Conservation (phyloP, 2,113 vertebrate genomes). For the Barbus barbus region DNA sequence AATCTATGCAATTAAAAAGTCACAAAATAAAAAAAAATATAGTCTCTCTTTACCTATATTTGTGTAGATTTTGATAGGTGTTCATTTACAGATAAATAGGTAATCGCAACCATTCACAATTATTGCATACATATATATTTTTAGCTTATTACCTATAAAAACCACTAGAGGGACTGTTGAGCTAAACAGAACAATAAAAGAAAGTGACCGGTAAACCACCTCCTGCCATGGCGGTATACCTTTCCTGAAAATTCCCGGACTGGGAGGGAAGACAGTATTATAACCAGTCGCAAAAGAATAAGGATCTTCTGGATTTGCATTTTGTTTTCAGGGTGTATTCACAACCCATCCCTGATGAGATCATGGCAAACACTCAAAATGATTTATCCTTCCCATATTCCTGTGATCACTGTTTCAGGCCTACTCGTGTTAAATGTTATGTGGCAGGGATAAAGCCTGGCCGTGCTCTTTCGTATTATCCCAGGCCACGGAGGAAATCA, state of each 20-base stretch:
- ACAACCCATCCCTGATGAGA: conserved; percentile 24
- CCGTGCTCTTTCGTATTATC: background rate
- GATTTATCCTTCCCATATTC: background rate
- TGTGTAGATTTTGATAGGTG: background rate
- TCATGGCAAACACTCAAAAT: conserved; percentile 10
- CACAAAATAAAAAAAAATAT: background rate
- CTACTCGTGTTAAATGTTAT: background rate
- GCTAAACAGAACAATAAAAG: background rate
- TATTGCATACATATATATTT: background rate
- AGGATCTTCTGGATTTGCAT: background rate
- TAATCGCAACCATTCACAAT: background rate
- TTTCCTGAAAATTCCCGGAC: background rate
- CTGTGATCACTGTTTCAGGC: background rate
- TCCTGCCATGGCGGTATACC: background rate
- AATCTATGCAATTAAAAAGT: too few species aligned
- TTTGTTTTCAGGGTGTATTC: background rate
- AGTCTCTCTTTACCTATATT: background rate
- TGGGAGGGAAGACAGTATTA: background rate
- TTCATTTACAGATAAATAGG: background rate
- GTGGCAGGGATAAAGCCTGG: background rate
- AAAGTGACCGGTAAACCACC: background rate
- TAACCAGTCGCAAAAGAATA: background rate
- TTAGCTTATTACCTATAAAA: background rate
- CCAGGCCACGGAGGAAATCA: background rate
- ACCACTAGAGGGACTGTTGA: conserved; percentile 24